Conservation (phyloP, 1,140 invertebrate species). For the Wasmannia auropunctata region DNA sequence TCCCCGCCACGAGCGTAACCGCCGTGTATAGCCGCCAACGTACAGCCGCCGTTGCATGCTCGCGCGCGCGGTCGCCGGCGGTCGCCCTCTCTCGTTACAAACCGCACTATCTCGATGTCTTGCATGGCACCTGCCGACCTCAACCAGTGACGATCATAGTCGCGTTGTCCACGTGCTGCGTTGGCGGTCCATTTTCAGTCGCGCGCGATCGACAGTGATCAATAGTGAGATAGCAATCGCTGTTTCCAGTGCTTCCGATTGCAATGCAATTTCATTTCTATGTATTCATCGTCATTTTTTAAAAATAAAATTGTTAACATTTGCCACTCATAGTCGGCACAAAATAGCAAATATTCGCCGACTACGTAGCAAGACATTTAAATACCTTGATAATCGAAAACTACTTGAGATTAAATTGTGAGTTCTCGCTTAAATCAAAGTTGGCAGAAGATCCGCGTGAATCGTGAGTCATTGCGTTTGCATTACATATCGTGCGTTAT, state of each 20-base stretch:
- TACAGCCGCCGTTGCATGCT: slow-evolving; percentile 15
- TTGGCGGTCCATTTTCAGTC: not conserved
- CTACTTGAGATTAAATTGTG: not conserved
- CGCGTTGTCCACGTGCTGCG: slow-evolving; percentile 47
- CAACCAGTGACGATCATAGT: slow-evolving; percentile 44
- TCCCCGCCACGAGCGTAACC: slow-evolving; percentile 5
- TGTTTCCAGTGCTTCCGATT: not conserved
- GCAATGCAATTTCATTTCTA: not conserved
- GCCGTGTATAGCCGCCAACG: not conserved
- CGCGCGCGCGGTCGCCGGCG: slow-evolving; percentile 18
- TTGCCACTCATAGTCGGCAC: not conserved
- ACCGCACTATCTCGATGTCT: slow-evolving; percentile 41
- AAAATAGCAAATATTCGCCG: not conserved
- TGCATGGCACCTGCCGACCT: slow-evolving; percentile 47
- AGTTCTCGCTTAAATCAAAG: not conserved
- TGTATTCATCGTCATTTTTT: not conserved
- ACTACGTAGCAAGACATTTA: not conserved
- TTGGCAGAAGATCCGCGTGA: not conserved
- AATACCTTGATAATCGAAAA: not conserved
- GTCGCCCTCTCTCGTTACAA: slow-evolving; percentile 28
- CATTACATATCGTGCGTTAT: not conserved
- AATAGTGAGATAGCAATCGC: not conserved
- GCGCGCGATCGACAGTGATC: slow-evolving; percentile 8
- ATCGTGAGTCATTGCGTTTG: not conserved
- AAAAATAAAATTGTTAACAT: not conserved